Evolutionary conservation across 2,113 vertebrate species (phyloP).

Genomic region (Dendropsophus ebraccatus): DNA sequence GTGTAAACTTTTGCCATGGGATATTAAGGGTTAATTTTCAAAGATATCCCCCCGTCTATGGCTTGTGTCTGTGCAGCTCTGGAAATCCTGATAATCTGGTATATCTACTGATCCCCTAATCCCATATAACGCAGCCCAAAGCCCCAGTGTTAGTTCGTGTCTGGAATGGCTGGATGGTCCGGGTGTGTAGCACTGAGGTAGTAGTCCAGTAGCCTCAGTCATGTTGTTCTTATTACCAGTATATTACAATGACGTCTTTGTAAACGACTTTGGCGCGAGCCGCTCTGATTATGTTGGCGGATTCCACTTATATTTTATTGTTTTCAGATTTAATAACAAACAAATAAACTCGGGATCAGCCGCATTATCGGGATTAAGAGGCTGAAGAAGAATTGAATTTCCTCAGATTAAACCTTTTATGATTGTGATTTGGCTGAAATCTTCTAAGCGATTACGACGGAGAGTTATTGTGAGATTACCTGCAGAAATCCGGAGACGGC

Average conservation of each 20-base stretch:
- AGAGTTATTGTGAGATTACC: neutral
- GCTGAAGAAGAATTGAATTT: neutral
- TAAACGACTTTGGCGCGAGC: neutral
- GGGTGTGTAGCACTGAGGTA: too few species aligned
- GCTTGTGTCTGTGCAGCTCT: too few species aligned
- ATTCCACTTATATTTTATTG: neutral
- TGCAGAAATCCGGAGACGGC: neutral
- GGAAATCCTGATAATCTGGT: too few species aligned
- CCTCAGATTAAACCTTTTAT: constrained; percentile 10
- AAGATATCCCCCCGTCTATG: too few species aligned
- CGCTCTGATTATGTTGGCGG: neutral
- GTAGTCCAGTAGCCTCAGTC: neutral
- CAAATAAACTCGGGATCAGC: neutral
- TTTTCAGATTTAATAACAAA: constrained; percentile 14
- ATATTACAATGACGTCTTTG: neutral
- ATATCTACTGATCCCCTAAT: too few species aligned
- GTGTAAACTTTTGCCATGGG: too few species aligned
- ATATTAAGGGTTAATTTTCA: too few species aligned
- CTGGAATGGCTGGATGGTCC: too few species aligned
- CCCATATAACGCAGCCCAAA: too few species aligned
- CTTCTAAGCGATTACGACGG: neutral
- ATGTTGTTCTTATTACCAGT: neutral
- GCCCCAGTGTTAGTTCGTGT: too few species aligned
- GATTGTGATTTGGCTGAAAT: neutral
- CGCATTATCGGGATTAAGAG: neutral